Evolutionary conservation across 2,888 invertebrate genomes (phyloP), one percentile per base, ranked within the genome.

Genomic region (Dasysyrphus albostriatus): DNA sequence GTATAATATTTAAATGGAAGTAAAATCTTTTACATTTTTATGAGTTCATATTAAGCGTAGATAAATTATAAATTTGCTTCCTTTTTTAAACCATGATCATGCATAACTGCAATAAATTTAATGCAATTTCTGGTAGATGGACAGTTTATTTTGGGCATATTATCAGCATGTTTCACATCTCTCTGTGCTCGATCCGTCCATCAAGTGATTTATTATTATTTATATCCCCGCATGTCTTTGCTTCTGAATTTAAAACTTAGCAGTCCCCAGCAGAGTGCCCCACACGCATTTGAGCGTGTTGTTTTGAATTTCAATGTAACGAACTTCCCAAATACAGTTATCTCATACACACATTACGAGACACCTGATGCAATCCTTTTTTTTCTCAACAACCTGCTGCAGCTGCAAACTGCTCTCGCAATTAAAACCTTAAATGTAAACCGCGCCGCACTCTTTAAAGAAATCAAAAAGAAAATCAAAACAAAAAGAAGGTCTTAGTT

Each of bases 371-470:
- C 72, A 84, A 85, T 76, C 72, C 32, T 78, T 61, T 78, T 14
- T 69, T 9, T 61, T 63, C 29, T 29, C 44, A 76, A 42, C 58
- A 67, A 72, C 58, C 49, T 72, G 73, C 24, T 82, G 82, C 85
- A 87, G 81, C 82, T 78, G 81, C 82, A 85, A 47, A 77, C 77
- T 74, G 56, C 85, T 85, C 82, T 74, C 47, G 70, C 78, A 87
- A 82, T 87, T 82, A 51, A 82, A 77, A 47, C 77, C 81, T 75
- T 72, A 80, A 70, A 72, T 54, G 54, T 61, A 42, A 61, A 14
- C 37, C 61, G 24, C 49, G 65, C 29, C 61, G 24, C 49, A 75
- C 29, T 49, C 19, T n/a, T 19, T 29, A 49, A 67, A 34, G 16
- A 5, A 42, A 63, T 16, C 12, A n/a, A 69, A 29, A 70, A 12